Conservation (phyloP, 1,140 invertebrate species). For the Drosophila burlai region DNA sequence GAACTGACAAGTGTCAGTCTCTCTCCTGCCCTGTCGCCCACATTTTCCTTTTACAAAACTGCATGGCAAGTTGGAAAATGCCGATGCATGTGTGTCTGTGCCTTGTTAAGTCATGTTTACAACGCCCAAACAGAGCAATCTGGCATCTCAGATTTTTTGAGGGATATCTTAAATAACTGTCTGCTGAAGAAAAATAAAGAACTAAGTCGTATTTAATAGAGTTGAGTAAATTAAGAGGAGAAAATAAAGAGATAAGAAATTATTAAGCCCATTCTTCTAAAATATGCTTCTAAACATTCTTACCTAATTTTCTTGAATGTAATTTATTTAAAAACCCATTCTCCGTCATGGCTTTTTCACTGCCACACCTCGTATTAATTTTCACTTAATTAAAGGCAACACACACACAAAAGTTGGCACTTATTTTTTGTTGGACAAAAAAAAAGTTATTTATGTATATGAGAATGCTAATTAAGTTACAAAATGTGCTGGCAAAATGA, state of each 20-base stretch:
- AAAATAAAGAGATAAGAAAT: not conserved
- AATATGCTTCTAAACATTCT: not conserved
- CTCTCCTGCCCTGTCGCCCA: not conserved
- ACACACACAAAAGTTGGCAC: slow-evolving; percentile 40
- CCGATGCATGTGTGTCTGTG: slow-evolving; percentile 36
- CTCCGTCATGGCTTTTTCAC: not conserved
- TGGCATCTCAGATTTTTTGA: slow-evolving; percentile 6
- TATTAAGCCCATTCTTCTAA: not conserved
- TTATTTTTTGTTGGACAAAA: slow-evolving; percentile 25
- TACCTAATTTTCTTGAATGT: not conserved
- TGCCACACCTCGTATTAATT: slow-evolving; percentile 42
- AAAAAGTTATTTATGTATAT: slow-evolving; percentile 51
- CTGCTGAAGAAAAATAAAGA: slow-evolving; percentile 2
- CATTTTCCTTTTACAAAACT: slow-evolving; percentile 33
- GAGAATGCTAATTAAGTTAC: slow-evolving; percentile 77
- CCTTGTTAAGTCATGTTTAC: slow-evolving; percentile 69
- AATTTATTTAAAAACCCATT: not conserved
- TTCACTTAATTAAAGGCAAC: slow-evolving; percentile 60
- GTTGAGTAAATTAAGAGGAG: not conserved
- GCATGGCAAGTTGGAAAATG: slow-evolving; percentile 54
- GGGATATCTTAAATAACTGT: slow-evolving; percentile 12
- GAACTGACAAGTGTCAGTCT: slow-evolving; percentile 65
- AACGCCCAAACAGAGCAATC: slow-evolving; percentile 42
- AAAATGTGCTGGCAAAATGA: slow-evolving; percentile 71
- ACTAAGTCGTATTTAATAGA: slow-evolving; percentile 19